Evolutionary conservation across 2,888 invertebrate genomes (phyloP), one percentile per base, ranked within the genome.

Genomic region (Ectropis crepuscularia): DNA sequence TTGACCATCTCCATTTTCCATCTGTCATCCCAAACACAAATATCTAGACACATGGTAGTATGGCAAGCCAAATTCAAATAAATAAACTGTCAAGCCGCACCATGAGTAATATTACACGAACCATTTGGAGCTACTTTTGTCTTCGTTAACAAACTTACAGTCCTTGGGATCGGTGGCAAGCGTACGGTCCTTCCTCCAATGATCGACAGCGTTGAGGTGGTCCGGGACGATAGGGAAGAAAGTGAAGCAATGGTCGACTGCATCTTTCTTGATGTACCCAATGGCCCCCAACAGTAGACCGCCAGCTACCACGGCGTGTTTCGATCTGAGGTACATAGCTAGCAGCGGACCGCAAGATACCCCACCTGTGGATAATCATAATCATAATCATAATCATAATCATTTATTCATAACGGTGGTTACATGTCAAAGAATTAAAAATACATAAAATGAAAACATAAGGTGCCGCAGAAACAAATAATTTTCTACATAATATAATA

Each of bases 311-410:
- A 89, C 6, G 0, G 80, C 88, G 69, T 90, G 89, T 45, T 76
- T 76, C 2, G 82, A 82, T 1, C 87, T 77, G 0, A 87, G 12
- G 65, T 89, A 90, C 12, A 67, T 54, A 0, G 83, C 88, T 0
- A 82, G 50, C 5, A 90, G 81, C 0, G 92, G 91, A 0, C 89
- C 89, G 57, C 90, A 89, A 0, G 89, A 83, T 0, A 86, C 6
- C 0, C 91, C 92, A 57, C 91, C 92, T 90, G 68, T 0, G 48
- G 11, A 38, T 38, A 54, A 61, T 57, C 5, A 49, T 16, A 47
- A 50, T 9, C 50, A 45, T 10, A n/a, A 37, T 2, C 10, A 9
- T 59, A 42, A n/a, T n/a, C n/a, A n/a, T n/a, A n/a, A n/a, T n/a
- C n/a, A n/a, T n/a, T n/a, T n/a, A n/a, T n/a, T n/a, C n/a, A n/a